phyloP scores from a whole-genome alignment of 2,797 vertebrate species.

The Malurus leucopterus region DNA sequence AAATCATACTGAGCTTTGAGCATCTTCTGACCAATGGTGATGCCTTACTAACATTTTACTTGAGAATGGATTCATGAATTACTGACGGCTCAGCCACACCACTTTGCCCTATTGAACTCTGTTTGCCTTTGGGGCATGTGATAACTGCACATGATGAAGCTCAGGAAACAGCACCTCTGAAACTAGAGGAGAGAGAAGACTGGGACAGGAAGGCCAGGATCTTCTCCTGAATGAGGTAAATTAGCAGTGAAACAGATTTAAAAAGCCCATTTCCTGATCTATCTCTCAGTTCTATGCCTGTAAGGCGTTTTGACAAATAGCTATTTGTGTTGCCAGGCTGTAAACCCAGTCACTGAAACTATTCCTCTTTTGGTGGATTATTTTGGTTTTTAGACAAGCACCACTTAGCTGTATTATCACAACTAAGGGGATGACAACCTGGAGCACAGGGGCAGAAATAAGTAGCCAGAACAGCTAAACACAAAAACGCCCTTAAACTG shows the following conservation, averaged over 20 bases:
- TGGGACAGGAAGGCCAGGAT: background rate
- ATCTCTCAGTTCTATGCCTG: background rate
- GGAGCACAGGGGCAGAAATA: background rate
- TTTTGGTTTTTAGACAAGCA: background rate
- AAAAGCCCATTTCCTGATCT: background rate
- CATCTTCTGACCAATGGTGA: background rate
- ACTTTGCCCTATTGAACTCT: background rate
- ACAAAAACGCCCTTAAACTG: background rate
- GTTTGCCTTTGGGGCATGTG: background rate
- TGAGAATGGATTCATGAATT: background rate
- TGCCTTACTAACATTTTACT: background rate
- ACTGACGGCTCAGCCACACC: background rate
- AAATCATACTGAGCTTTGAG: background rate
- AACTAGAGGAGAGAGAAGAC: background rate
- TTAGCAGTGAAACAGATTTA: background rate
- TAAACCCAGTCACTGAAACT: background rate
- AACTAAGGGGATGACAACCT: background rate
- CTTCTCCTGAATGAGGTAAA: background rate
- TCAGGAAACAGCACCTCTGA: background rate
- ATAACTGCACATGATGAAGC: background rate
- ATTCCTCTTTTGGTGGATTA: background rate
- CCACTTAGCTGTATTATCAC: background rate
- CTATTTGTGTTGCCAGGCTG: background rate
- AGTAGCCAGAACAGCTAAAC: background rate
- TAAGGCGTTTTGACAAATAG: background rate